Percentiles rank a stretch among this genome's conserved stretches.
These are phyloP conservation scores for Rissa tridactyla DNA, from an alignment of 2,113 vertebrate species.

Conservation along the genomic window DNA sequence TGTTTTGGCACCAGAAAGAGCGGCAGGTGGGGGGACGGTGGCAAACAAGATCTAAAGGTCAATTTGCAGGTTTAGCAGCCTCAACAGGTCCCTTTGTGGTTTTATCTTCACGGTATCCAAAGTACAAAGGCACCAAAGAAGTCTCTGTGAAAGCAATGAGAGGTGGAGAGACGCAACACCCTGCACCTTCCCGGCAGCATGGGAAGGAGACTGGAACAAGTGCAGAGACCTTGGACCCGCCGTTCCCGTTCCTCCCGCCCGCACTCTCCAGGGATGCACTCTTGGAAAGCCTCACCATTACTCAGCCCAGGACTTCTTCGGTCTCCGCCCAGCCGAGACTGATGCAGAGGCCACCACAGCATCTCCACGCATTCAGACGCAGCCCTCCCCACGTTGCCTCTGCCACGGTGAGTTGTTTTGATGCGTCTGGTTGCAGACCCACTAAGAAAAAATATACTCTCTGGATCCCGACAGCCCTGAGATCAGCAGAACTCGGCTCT, in stretches of 20 bases:
- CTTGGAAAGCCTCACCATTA: not conserved
- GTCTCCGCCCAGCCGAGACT: not conserved
- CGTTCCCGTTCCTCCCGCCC: rapidly evolving
- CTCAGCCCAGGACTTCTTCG: not conserved
- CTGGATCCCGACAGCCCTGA: not conserved
- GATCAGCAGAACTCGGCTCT: not conserved
- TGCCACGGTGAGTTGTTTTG: not conserved
- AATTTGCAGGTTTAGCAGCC: not conserved
- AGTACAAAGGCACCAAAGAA: not conserved
- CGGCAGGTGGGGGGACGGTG: rapidly evolving
- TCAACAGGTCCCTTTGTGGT: not conserved
- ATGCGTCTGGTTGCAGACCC: not conserved
- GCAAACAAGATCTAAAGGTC: slow-evolving; percentile 12
- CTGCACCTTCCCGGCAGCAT: not conserved
- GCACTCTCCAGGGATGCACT: not conserved
- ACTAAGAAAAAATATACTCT: not conserved
- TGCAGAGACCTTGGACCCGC: not conserved
- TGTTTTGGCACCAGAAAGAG: not conserved
- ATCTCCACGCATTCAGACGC: not conserved
- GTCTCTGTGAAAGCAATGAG: not conserved
- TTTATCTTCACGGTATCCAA: not conserved
- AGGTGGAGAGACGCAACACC: not conserved
- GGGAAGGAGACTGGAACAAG: not conserved
- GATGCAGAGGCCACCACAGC: not conserved
- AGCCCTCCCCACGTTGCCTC: not conserved